Conservation (phyloP, 2,888 invertebrate genomes). For the Leistus spinibarbis region DNA sequence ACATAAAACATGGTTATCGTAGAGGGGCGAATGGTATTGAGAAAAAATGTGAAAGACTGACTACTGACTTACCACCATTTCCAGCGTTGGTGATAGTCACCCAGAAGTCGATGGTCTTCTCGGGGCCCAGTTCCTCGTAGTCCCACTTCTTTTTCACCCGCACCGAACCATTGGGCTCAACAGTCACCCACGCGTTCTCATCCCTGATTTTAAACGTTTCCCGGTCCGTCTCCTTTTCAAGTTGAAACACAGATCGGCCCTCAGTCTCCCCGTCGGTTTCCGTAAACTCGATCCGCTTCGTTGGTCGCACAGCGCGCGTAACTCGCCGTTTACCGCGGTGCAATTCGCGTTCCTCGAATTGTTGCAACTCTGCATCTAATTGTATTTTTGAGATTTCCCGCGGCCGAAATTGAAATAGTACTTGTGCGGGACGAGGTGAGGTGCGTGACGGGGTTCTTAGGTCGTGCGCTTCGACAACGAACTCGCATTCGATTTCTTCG, state of each 20-base stretch:
- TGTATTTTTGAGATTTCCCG: constrained; percentile 65
- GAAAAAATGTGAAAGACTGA: background rate
- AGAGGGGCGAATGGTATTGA: background rate
- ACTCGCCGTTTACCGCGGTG: constrained; percentile 79
- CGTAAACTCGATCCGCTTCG: constrained; percentile 89
- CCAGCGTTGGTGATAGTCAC: constrained; percentile 91
- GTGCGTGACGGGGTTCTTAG: constrained; percentile 74
- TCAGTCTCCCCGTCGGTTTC: constrained; percentile 90
- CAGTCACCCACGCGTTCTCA: constrained; percentile 93
- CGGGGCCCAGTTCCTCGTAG: constrained; percentile 91
- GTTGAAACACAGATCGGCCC: constrained; percentile 84
- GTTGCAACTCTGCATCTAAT: constrained; percentile 57
- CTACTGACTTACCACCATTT: constrained; percentile 77
- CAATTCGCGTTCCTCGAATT: constrained; percentile 58
- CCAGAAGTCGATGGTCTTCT: constrained; percentile 96
- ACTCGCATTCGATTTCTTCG: constrained; percentile 62
- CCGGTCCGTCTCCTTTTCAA: constrained; percentile 90
- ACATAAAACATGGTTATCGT: background rate
- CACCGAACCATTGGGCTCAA: constrained; percentile 89
- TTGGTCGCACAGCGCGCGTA: constrained; percentile 91
- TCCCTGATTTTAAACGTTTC: constrained; percentile 93
- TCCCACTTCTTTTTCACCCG: constrained; percentile 97
- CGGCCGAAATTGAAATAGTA: constrained; percentile 74
- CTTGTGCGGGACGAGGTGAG: constrained; percentile 74
- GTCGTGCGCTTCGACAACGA: constrained; percentile 85